phyloP scores from a whole-genome alignment of 2,888 invertebrate species.

The Coenonympha arcania region DNA sequence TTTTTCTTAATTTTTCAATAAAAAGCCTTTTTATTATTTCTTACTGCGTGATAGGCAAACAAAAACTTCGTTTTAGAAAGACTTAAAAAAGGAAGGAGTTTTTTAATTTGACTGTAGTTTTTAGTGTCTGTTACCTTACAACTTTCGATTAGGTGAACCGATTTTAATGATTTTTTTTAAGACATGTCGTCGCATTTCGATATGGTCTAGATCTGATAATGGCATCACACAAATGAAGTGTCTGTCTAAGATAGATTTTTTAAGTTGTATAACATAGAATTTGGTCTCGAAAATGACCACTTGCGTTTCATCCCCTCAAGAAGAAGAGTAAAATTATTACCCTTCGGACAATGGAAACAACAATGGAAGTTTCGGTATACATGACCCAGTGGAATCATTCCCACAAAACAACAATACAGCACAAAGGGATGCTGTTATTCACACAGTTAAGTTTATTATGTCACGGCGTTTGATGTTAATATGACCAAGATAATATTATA shows the following conservation, averaged over 20 bases:
- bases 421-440: constrained; percentile 74
- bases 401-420: constrained; percentile 64
- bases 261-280: background rate
- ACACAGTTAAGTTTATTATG: constrained; percentile 68
- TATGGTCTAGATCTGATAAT: too few relatives aligned
- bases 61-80: too few relatives aligned
- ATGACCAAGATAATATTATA: constrained; percentile 3
- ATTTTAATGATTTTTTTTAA: too few relatives aligned
- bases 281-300: constrained; percentile 16
- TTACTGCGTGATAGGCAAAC: too few relatives aligned
- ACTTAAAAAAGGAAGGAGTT: too few relatives aligned
- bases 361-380: constrained; percentile 22
- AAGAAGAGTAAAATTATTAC: constrained; percentile 15
- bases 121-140: too few relatives aligned
- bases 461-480: constrained; percentile 45
- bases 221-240: too few relatives aligned
- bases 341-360: constrained; percentile 16
- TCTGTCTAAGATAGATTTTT: background rate
- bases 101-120: too few relatives aligned
- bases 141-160: too few relatives aligned
- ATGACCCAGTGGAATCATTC: constrained; percentile 41
- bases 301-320: constrained; percentile 10
- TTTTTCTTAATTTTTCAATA: too few relatives aligned
- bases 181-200: too few relatives aligned
- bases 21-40: too few relatives aligned